Evolutionary conservation across 1,140 invertebrate genomes (phyloP), one percentile per base, ranked within the genome.

Genomic region (Tetramorium parvispinum): DNA sequence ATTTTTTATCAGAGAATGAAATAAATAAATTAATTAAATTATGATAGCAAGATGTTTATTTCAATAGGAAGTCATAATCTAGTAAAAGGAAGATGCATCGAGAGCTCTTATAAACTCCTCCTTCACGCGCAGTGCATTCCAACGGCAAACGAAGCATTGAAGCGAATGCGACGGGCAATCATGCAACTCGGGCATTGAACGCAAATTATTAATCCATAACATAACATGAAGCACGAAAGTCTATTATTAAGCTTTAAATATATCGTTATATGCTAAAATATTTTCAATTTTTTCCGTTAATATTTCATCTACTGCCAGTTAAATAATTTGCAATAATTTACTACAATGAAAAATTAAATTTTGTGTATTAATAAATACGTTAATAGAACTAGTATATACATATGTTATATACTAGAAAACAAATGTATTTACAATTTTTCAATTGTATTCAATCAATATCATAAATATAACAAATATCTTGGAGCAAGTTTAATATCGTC

Each of bases 131-230:
- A 13, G 7, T 53, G 8, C 78, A 81, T 81, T 81, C 49, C 49
- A 40, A 55, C 16, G 49, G 55, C 21, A 81, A 70, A 81, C 37
- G 32, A 43, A 81, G 49, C 37, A 49, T 73, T 49, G 43, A 83
- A 49, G 53, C 40, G 11, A 57, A 71, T 57, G 32, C n/a, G 40
- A 71, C 49, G 11, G 21, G 40, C 21, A 59, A 75, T 82, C 68
- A 49, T 61, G 37, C 40, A 57, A 21, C 40, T 37, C 66, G 37
- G 51, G 51, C 51, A 82, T n/a, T 82, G 37, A 82, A 82, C 40
- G 68, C 68, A 83, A 75, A 82, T 82, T 71, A 73, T 57, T 73
- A 82, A 59, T 73, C 66, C 11, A 61, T 83, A 83, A 83, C 7
- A 66, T 78, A 79, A 66, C 5, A 2, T 43, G 5, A 32, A 32